phyloP scores from a whole-genome alignment of 2,113 vertebrate species.

The Hiodon alosoides region DNA sequence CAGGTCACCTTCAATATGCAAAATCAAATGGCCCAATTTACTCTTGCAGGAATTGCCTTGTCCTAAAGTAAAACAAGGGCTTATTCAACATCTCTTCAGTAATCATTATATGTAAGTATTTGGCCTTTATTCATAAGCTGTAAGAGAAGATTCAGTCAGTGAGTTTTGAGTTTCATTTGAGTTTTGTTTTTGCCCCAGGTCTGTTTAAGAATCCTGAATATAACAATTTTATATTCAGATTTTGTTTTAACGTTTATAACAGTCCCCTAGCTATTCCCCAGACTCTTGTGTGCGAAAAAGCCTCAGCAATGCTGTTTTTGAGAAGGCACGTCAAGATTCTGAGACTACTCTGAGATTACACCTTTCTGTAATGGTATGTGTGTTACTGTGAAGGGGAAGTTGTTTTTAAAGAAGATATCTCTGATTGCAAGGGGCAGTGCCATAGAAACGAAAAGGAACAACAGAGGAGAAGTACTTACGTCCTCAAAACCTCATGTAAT shows the following conservation, averaged over 20 bases:
- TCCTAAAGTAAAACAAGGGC: conserved; percentile 21
- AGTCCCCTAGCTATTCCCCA: too few species aligned
- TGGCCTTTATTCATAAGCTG: neutral
- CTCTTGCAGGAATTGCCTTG: neutral
- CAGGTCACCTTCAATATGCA: neutral
- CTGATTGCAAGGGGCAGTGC: neutral
- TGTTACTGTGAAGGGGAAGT: neutral
- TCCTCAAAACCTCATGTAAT: neutral
- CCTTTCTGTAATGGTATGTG: neutral
- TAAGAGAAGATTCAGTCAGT: too few species aligned
- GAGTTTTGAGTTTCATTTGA: neutral
- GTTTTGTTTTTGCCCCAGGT: neutral
- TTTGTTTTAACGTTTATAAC: too few species aligned
- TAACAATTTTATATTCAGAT: neutral
- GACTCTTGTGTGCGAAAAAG: too few species aligned
- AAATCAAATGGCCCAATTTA: neutral
- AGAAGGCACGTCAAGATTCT: too few species aligned
- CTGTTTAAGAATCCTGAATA: conserved; percentile 4
- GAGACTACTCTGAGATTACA: too few species aligned
- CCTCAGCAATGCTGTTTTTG: too few species aligned
- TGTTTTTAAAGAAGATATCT: neutral
- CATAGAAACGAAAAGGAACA: neutral
- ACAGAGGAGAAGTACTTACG: neutral
- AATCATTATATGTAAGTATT: neutral
- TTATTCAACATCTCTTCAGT: neutral